Evolutionary conservation across 2,888 invertebrate genomes (phyloP).

Genomic region (Cylindroiulus punctatus): DNA sequence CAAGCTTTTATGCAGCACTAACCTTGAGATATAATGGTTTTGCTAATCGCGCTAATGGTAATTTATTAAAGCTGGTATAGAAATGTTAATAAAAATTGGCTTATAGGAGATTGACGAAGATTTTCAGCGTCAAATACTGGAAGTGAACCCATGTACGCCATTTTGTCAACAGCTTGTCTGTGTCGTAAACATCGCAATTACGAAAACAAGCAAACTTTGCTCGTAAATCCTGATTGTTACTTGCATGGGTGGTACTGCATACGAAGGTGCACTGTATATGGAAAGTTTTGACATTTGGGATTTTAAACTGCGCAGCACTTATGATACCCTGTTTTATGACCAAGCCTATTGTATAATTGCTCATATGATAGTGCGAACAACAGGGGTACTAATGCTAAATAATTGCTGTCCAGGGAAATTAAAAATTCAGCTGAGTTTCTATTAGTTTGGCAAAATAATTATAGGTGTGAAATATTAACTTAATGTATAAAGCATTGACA

Average conservation of each 20-base stretch:
- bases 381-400: background rate
- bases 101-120: background rate
- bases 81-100: conserved; percentile 42
- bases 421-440: background rate
- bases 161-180: background rate
- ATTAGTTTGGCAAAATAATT: background rate
- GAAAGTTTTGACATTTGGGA: background rate
- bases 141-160: background rate
- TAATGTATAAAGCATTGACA: background rate
- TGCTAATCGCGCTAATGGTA: background rate
- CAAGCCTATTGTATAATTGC: background rate
- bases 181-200: background rate
- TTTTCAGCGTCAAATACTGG: background rate
- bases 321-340: background rate
- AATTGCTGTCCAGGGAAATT: background rate
- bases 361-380: background rate
- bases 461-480: background rate
- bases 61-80: background rate
- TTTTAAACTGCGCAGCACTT: background rate
- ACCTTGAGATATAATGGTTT: conserved; percentile 3
- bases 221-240: background rate
- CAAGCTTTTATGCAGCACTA: background rate
- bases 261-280: no score
- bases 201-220: background rate
- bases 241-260: background rate